Evolutionary conservation across 2,888 invertebrate species (phyloP).

Genomic region (Thereva nobilitata): DNA sequence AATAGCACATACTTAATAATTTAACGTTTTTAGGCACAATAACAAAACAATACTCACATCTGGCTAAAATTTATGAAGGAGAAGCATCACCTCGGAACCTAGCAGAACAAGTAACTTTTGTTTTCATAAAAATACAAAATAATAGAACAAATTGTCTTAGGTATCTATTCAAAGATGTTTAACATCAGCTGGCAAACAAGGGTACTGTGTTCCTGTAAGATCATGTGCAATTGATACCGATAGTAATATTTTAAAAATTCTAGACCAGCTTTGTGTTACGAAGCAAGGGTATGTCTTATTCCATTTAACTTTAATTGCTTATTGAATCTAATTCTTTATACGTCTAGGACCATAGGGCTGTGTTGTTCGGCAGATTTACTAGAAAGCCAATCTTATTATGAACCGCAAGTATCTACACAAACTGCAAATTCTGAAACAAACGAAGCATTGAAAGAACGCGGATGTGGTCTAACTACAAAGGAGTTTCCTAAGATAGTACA

Average conservation of each 20-base stretch:
- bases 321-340: no score
- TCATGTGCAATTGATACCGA: constrained; percentile 67
- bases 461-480: constrained; percentile 57
- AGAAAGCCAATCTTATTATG: background rate
- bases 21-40: no score
- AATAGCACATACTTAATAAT: no score
- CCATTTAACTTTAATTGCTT: background rate
- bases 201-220: constrained; percentile 68
- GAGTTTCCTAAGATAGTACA: constrained; percentile 64
- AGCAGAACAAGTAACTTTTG: no score
- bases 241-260: constrained; percentile 63
- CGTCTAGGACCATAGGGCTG: constrained; percentile 65
- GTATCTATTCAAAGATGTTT: constrained; percentile 58
- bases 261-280: constrained; percentile 73
- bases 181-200: constrained; percentile 64
- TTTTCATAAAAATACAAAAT: no score
- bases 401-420: no score
- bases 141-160: no score
- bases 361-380: constrained; percentile 69
- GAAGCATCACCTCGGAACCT: no score
- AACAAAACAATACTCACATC: no score
- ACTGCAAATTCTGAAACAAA: no score
- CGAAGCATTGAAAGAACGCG: constrained; percentile 49
- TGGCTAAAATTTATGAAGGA: no score
- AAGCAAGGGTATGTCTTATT: constrained; percentile 63